Conservation (phyloP, 2,797 vertebrate genomes). For the Phrynocephalus guinanensis region DNA sequence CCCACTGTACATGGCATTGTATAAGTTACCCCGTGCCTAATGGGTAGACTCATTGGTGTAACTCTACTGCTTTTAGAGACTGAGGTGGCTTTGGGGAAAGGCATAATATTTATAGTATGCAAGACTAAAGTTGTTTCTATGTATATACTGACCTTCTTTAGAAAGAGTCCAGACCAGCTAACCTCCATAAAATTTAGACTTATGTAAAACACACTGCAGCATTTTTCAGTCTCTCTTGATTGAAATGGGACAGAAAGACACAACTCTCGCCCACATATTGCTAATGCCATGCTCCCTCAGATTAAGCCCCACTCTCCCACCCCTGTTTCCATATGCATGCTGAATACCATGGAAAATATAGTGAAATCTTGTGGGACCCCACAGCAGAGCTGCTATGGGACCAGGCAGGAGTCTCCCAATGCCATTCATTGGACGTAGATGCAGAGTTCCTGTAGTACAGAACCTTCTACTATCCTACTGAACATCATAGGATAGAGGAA, state of each 20-base stretch:
- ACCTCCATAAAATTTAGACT: too few relatives aligned
- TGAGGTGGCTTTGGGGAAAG: not conserved
- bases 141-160: too few relatives aligned
- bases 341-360: not conserved
- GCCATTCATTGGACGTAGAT: not conserved
- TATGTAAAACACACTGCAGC: too few relatives aligned
- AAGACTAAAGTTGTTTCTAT: not conserved
- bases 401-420: not conserved
- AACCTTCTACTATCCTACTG: too few relatives aligned
- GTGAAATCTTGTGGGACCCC: not conserved
- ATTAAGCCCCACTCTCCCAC: too few relatives aligned
- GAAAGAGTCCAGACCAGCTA: too few relatives aligned
- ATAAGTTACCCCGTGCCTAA: not conserved
- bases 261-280: too few relatives aligned
- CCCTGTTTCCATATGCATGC: not conserved
- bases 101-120: not conserved
- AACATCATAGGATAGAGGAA: not conserved
- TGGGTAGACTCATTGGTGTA: not conserved
- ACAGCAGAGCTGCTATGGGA: not conserved
- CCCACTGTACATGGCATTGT: not conserved
- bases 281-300: too few relatives aligned
- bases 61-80: not conserved
- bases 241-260: too few relatives aligned
- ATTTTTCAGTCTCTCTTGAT: too few relatives aligned
- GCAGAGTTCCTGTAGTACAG: not conserved